Evolutionary conservation across 1,140 invertebrate genomes (phyloP).

Genomic region (Drosophila paulistorum): DNA sequence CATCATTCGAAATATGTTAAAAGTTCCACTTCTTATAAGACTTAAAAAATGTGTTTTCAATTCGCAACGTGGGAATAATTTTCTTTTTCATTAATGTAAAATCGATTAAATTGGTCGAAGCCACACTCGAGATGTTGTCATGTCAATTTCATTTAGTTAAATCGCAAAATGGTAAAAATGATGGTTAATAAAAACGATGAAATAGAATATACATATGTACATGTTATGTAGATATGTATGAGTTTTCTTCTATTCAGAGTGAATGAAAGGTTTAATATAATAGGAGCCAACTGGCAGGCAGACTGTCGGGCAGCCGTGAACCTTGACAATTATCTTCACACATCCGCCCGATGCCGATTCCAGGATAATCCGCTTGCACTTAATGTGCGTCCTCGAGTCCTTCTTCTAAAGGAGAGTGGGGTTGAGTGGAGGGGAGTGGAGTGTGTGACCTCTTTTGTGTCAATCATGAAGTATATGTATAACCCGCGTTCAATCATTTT

Average conservation of each 20-base stretch:
- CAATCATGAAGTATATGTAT: slow-evolving; percentile 61
- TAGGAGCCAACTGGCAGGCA: slow-evolving; percentile 14
- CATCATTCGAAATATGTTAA: too few relatives aligned
- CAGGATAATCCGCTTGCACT: slow-evolving; percentile 62
- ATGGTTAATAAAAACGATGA: not conserved
- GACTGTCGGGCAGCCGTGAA: slow-evolving; percentile 36
- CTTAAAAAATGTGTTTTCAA: too few relatives aligned
- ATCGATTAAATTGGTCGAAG: slow-evolving; percentile 33
- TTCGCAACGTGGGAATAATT: too few relatives aligned
- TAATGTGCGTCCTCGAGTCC: slow-evolving; percentile 49
- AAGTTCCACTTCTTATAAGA: too few relatives aligned
- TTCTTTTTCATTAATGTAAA: too few relatives aligned
- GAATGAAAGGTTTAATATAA: slow-evolving; percentile 55
- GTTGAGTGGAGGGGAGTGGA: not conserved
- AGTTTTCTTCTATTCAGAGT: slow-evolving; percentile 4
- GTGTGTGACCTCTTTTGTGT: slow-evolving; percentile 57
- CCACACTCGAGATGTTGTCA: slow-evolving; percentile 49
- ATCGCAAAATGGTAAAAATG: slow-evolving; percentile 56
- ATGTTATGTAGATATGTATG: not conserved
- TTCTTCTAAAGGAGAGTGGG: slow-evolving; percentile 30
- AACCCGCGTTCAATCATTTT: slow-evolving; percentile 72
- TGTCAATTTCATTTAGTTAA: slow-evolving; percentile 50
- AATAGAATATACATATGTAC: not conserved
- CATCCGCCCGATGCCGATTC: slow-evolving; percentile 35
- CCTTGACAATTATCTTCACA: slow-evolving; percentile 75